Conservation (phyloP, 92 coral and sea anemone species). For the Diadumene lineata region DNA sequence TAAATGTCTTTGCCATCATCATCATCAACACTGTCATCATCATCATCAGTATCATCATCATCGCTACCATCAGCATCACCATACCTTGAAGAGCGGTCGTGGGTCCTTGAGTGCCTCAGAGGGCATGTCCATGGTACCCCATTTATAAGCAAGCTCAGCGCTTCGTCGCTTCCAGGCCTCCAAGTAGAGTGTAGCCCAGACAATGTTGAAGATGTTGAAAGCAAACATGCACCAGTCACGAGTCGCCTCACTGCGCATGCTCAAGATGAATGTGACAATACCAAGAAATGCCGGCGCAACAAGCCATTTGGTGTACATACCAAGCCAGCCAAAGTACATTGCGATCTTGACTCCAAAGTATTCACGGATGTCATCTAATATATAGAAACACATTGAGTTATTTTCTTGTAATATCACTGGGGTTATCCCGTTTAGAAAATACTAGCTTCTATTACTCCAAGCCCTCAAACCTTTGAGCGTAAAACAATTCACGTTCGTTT, state of each 20-base stretch:
- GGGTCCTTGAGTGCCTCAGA: slow-evolving; percentile 95
- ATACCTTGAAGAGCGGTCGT: slow-evolving; percentile 83
- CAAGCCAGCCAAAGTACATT: slow-evolving; percentile 99
- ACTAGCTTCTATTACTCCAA: no score
- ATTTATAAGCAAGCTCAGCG: slow-evolving; percentile 97
- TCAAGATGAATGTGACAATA: slow-evolving; percentile 82
- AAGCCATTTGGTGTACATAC: slow-evolving; percentile 98
- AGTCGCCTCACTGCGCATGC: slow-evolving; percentile 87
- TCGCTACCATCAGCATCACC: neutral
- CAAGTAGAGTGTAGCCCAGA: slow-evolving; percentile 97
- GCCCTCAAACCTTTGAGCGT: no score
- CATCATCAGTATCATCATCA: neutral
- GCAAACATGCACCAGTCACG: slow-evolving; percentile 98
- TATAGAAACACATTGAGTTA: no score
- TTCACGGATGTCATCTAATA: slow-evolving; percentile 87
- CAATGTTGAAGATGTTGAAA: slow-evolving; percentile 95
- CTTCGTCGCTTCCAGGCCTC: slow-evolving; percentile 99
- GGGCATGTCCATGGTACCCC: slow-evolving; percentile 99
- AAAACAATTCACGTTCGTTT: no score
- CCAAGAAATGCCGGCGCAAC: slow-evolving; percentile 96
- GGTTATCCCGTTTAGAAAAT: no score
- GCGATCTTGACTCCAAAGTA: slow-evolving; percentile 99
- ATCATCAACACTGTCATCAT: neutral
- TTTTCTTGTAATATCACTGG: no score
- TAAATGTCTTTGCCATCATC: neutral